A percentile compares a stretch with the other conserved stretches of the same genome.
Conservation (phyloP, 2,113 vertebrate genomes). For the Odocoileus hemionus region DNA sequence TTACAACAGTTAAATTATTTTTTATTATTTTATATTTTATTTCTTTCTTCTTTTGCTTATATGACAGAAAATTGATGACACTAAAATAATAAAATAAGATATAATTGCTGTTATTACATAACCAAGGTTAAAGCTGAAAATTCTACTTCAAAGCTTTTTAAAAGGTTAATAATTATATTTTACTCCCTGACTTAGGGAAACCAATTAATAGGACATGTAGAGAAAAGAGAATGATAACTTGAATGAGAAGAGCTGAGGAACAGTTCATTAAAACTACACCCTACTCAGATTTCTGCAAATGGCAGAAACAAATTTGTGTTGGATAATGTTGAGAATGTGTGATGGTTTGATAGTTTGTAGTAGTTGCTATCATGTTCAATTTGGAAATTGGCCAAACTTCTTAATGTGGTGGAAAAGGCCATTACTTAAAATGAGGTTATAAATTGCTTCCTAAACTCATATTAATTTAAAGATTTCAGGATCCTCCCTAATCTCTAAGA, state of each 20-base stretch:
- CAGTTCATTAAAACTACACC: not conserved
- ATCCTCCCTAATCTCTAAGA: not conserved
- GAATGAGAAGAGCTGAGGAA: not conserved
- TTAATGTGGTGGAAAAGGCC: not conserved
- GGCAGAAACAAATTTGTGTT: not conserved
- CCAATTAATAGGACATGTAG: not conserved
- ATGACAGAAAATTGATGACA: not conserved
- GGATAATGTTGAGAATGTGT: not conserved
- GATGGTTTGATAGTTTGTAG: not conserved
- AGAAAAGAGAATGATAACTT: not conserved
- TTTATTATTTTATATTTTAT: not conserved
- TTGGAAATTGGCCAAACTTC: not conserved
- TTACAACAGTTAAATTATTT: not conserved
- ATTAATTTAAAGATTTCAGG: not conserved
- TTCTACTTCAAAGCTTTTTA: not conserved
- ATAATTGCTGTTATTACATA: not conserved
- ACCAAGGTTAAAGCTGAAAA: not conserved
- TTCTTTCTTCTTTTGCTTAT: not conserved
- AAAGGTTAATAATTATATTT: not conserved
- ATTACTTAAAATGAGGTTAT: not conserved
- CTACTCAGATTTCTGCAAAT: not conserved
- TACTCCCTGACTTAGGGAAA: not conserved
- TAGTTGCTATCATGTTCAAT: not conserved
- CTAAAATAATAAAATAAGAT: not conserved
- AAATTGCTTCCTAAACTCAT: not conserved